Percentiles rank a stretch among this genome's conserved stretches.
Evolutionary conservation across 2,888 invertebrate species (phyloP).

Genomic region (Diarsia dahlii): DNA sequence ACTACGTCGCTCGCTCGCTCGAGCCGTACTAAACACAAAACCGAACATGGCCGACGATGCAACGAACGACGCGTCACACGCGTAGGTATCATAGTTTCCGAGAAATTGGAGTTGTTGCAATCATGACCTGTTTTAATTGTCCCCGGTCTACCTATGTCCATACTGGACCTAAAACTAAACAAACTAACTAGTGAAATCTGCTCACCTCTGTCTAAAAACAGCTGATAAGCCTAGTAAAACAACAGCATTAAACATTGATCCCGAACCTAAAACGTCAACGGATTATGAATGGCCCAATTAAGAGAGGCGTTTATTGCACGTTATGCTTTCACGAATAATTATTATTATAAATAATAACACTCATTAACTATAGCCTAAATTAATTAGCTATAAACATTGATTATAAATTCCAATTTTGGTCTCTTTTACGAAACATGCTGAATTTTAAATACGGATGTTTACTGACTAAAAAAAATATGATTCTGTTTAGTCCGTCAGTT

Average conservation of each 20-base stretch:
- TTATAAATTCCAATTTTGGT: not conserved
- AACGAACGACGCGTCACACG: no score
- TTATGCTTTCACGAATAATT: slow-evolving; percentile 25
- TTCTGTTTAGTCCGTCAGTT: no score
- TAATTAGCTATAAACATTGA: slow-evolving; percentile 5
- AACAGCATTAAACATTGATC: not conserved
- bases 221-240: not conserved
- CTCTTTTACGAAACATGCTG: not conserved
- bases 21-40: no score
- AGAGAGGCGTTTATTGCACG: not conserved
- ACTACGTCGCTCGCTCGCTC: no score
- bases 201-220: not conserved
- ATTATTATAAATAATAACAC: slow-evolving; percentile 11
- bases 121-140: no score
- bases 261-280: not conserved
- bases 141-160: no score
- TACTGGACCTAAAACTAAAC: no score
- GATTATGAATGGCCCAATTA: slow-evolving; percentile 25
- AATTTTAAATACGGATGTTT: not conserved
- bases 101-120: no score
- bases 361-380: slow-evolving; percentile 16
- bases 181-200: not conserved
- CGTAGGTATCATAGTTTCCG: no score
- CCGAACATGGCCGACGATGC: no score
- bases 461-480: no score